phyloP scores from a whole-genome alignment of 2,113 vertebrate species.

The Lampris incognitus region DNA sequence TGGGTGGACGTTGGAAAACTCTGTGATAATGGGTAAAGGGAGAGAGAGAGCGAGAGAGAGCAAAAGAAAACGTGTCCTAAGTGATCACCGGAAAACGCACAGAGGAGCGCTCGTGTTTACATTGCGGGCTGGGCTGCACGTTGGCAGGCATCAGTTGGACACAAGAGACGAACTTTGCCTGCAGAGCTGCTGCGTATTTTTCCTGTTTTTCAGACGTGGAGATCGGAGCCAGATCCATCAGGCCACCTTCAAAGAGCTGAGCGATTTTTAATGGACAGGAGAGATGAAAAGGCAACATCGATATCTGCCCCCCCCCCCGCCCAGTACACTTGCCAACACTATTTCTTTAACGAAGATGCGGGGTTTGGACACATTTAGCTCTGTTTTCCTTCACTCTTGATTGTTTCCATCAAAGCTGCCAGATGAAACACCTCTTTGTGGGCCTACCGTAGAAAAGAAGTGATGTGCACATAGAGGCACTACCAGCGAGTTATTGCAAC shows the following conservation, averaged over 20 bases:
- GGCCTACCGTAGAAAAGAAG: constrained; percentile 50
- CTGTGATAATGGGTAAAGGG: constrained; percentile 58
- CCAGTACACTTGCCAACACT: constrained; percentile 49
- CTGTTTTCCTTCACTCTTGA: constrained; percentile 61
- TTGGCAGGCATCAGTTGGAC: constrained; percentile 39
- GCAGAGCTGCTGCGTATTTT: constrained; percentile 38
- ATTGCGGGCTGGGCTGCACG: constrained; percentile 57
- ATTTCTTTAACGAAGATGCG: constrained; percentile 62
- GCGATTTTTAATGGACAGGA: constrained; percentile 45
- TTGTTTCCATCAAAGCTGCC: constrained; percentile 76
- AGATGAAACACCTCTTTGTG: constrained; percentile 73
- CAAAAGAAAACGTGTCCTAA: constrained; percentile 34
- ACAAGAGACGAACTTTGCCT: constrained; percentile 28
- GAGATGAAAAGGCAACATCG: constrained; percentile 41
- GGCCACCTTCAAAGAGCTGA: constrained; percentile 55
- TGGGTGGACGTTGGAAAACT: constrained; percentile 69
- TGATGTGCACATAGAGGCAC: constrained; percentile 55
- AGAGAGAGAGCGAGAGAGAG: constrained; percentile 36
- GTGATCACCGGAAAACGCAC: constrained; percentile 51
- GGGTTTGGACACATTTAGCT: constrained; percentile 64
- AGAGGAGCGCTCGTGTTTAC: constrained; percentile 62
- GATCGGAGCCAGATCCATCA: constrained; percentile 34
- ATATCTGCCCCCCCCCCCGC: constrained; percentile 64
- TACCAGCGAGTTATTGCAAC: constrained; percentile 51
- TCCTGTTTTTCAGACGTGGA: constrained; percentile 40